A percentile compares a stretch with the other conserved stretches of the same genome.
These are phyloP conservation scores for Cosmia pyralina DNA, from an alignment of 2,888 invertebrate genomes.

Conservation along the genomic window DNA sequence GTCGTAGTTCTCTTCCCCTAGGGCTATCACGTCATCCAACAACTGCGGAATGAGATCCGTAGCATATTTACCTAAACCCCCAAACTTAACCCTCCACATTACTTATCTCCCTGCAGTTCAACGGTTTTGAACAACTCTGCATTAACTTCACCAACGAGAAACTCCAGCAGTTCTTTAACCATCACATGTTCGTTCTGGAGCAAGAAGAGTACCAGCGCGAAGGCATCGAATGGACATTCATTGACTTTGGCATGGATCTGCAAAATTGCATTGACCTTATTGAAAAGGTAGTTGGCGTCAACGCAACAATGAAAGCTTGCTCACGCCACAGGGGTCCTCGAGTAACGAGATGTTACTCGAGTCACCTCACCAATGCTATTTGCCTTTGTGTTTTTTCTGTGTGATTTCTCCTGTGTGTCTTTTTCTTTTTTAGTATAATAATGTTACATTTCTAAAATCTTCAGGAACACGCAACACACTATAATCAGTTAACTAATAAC, in stretches of 20 bases:
- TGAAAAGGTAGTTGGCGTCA: slow-evolving; percentile 95
- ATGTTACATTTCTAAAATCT: slow-evolving; percentile 67
- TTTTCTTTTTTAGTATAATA: slow-evolving; percentile 70
- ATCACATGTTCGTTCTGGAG: slow-evolving; percentile 99
- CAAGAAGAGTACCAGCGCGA: slow-evolving; percentile 99
- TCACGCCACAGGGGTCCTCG: slow-evolving; percentile 83
- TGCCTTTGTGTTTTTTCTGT: slow-evolving; percentile 78
- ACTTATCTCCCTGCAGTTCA: slow-evolving; percentile 92
- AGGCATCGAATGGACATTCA: slow-evolving; percentile 98
- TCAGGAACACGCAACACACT: slow-evolving; percentile 65
- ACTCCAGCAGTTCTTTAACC: slow-evolving; percentile 99
- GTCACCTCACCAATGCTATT: slow-evolving; percentile 82
- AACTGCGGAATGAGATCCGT: slow-evolving; percentile 87
- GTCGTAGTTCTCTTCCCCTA: slow-evolving; percentile 35
- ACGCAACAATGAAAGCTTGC: slow-evolving; percentile 88
- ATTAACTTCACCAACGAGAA: slow-evolving; percentile 99
- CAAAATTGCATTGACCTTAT: slow-evolving; percentile 98
- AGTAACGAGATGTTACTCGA: slow-evolving; percentile 79
- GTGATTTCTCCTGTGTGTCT: slow-evolving; percentile 78
- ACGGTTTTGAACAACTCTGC: slow-evolving; percentile 99
- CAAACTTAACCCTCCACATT: slow-evolving; percentile 83
- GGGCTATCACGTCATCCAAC: slow-evolving; percentile 69
- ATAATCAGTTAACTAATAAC: slow-evolving; percentile 65
- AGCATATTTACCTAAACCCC: slow-evolving; percentile 72
- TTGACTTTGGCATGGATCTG: slow-evolving; percentile 99